A percentile compares a stretch with the other conserved stretches of the same genome.
These are phyloP conservation scores for Sebastes alutus DNA, from an alignment of 2,797 vertebrate species.

Conservation along the genomic window DNA sequence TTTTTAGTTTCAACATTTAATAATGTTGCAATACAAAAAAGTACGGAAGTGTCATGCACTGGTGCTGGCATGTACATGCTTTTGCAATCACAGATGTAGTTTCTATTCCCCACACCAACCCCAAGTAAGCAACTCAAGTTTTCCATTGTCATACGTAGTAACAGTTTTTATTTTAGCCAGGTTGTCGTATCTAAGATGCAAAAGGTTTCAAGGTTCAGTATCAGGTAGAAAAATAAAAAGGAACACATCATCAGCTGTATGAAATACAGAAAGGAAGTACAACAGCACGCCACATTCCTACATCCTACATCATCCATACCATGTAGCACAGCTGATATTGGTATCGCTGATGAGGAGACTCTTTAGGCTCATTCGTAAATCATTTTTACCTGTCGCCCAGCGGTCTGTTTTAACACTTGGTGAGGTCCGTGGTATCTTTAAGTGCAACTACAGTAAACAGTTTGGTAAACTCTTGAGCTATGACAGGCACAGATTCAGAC, in stretches of 20 bases:
- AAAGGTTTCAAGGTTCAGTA: constrained; percentile 78
- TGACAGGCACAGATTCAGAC: constrained; percentile 74
- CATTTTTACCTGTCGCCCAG: constrained; percentile 6
- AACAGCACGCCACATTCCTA: constrained; percentile 60
- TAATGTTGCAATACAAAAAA: neutral
- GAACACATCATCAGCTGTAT: constrained; percentile 77
- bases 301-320: constrained; percentile 59
- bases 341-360: constrained; percentile 58
- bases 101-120: neutral
- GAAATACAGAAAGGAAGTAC: constrained; percentile 76
- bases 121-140: constrained; percentile 31
- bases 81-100: neutral
- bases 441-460: constrained; percentile 78
- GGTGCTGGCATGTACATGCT: neutral
- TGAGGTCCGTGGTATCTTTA: constrained; percentile 75
- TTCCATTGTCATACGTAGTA: constrained; percentile 54
- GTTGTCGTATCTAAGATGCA: constrained; percentile 85
- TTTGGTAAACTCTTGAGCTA: constrained; percentile 74
- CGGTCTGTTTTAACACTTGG: constrained; percentile 62
- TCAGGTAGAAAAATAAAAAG: constrained; percentile 86
- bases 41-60: neutral
- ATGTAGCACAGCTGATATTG: constrained; percentile 63
- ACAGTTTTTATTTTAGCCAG: constrained; percentile 82
- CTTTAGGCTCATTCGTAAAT: constrained; percentile 29
- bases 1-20: neutral